A percentile compares a stretch with the other conserved stretches of the same genome.
Conservation (phyloP, 2,888 invertebrate genomes). For the Mimas tiliae region DNA sequence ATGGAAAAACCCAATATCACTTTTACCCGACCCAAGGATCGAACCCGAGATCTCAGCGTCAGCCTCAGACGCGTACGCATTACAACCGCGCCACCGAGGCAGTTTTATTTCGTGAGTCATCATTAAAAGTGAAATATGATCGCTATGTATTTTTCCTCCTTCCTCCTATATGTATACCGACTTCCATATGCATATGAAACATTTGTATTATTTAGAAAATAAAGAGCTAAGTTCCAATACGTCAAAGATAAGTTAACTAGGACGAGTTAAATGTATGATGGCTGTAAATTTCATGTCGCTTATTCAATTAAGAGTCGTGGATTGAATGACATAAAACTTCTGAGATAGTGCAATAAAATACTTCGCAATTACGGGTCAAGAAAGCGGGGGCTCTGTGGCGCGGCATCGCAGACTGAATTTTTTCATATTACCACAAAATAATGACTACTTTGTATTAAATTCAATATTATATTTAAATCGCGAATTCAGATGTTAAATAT, state of each 20-base stretch:
- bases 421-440: conserved; percentile 5
- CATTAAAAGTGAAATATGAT: not conserved
- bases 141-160: not conserved
- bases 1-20: too few relatives aligned
- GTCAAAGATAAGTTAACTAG: conserved; percentile 68
- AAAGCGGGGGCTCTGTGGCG: conserved; percentile 57
- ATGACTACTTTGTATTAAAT: not conserved
- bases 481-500: too few relatives aligned
- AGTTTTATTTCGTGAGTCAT: too few relatives aligned
- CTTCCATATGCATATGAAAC: not conserved
- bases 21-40: too few relatives aligned
- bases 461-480: too few relatives aligned
- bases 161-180: not conserved
- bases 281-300: conserved; percentile 80
- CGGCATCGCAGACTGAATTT: conserved; percentile 27
- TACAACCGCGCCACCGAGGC: too few relatives aligned
- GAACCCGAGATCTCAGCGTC: too few relatives aligned
- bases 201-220: conserved; percentile 19
- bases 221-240: conserved; percentile 31
- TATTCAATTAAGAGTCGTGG: conserved; percentile 81
- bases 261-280: conserved; percentile 72
- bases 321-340: conserved; percentile 82
- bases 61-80: too few relatives aligned
- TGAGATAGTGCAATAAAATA: conserved; percentile 80
- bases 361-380: conserved; percentile 77